Conservation (phyloP, 1,140 invertebrate species). For the Eriocheir sinensis region DNA sequence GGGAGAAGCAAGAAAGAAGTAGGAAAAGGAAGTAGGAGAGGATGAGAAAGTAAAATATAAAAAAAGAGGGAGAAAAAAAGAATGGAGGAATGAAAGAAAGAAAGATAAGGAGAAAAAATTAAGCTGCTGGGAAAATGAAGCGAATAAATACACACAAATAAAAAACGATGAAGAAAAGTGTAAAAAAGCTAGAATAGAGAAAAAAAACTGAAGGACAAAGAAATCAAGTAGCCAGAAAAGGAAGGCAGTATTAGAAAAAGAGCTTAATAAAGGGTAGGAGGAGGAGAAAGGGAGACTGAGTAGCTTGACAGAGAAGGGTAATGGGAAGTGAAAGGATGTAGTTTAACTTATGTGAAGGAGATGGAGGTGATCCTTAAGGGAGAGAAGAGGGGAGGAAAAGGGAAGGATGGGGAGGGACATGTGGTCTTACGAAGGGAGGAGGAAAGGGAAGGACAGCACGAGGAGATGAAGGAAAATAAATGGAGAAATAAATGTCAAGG, state of each 20-base stretch:
- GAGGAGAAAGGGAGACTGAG: background rate
- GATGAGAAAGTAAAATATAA: background rate
- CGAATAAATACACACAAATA: too few species aligned
- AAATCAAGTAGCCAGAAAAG: background rate
- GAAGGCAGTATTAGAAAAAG: background rate
- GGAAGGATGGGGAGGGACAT: background rate
- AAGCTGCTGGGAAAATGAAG: background rate
- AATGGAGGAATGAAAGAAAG: background rate
- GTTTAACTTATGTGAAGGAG: background rate
- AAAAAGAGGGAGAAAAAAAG: background rate
- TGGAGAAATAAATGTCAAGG: too few species aligned
- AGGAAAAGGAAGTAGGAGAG: too few species aligned
- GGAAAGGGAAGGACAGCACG: background rate
- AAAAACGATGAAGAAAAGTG: background rate
- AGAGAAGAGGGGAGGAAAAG: conserved; percentile 23
- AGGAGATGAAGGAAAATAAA: background rate
- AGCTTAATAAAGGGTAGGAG: background rate
- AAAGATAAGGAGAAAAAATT: background rate
- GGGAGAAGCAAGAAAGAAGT: too few species aligned
- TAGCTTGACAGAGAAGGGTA: too few species aligned
- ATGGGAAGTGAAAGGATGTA: background rate
- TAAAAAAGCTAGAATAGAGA: background rate
- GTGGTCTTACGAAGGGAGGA: background rate
- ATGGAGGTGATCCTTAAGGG: background rate
- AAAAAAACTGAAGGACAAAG: background rate